Evolutionary conservation across 2,113 vertebrate genomes (phyloP).

Genomic region (Nesoenas mayeri): DNA sequence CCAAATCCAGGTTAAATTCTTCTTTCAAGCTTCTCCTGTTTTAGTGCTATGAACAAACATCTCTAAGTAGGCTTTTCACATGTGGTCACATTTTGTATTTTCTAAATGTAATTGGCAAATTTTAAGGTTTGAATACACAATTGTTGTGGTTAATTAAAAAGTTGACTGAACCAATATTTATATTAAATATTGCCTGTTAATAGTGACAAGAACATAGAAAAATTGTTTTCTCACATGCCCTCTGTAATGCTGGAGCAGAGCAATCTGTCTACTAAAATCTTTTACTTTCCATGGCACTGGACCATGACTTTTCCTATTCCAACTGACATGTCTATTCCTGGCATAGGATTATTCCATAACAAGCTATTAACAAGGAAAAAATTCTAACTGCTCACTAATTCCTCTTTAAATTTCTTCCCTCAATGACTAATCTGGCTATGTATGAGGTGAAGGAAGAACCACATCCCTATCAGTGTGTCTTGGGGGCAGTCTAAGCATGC

Average conservation of each 20-base stretch:
- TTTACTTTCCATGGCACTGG: not conserved
- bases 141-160: not conserved
- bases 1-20: not conserved
- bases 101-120: not conserved
- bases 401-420: not conserved
- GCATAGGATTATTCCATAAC: not conserved
- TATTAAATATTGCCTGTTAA: not conserved
- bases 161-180: not conserved
- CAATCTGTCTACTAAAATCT: not conserved
- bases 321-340: not conserved
- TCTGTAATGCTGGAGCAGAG: not conserved
- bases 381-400: not conserved
- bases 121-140: not conserved
- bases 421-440: not conserved
- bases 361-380: not conserved
- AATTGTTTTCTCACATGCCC: not conserved
- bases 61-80: not conserved
- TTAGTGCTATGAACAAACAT: not conserved
- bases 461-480: not conserved
- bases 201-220: not conserved
- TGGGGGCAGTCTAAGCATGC: conserved; percentile 40
- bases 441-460: not conserved
- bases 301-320: not conserved
- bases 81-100: not conserved
- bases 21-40: not conserved